phyloP scores from a whole-genome alignment of 2,113 vertebrate species.

The Papio anubis region DNA sequence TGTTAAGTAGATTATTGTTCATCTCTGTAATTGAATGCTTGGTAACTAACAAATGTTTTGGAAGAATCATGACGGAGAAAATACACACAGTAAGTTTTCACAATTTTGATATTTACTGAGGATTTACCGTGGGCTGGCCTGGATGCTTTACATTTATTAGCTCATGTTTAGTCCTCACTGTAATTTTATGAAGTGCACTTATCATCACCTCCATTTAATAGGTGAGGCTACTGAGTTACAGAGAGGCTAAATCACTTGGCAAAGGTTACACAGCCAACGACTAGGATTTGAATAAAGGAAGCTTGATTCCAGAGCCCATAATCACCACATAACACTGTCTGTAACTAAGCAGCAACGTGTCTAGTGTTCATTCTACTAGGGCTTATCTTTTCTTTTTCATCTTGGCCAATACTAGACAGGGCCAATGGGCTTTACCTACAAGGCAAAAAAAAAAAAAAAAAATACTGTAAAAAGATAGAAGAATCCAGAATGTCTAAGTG shows the following conservation, averaged over 20 bases:
- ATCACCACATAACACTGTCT: background rate
- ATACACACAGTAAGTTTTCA: background rate
- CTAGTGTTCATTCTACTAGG: background rate
- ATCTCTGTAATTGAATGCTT: background rate
- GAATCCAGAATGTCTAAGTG: background rate
- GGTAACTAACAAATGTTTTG: background rate
- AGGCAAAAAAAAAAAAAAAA: background rate
- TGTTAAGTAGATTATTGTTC: background rate
- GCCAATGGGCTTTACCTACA: background rate
- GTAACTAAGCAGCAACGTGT: background rate
- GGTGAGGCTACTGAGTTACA: background rate
- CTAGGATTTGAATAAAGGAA: background rate
- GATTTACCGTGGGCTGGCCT: background rate
- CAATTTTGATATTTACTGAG: background rate
- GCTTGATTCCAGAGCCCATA: background rate
- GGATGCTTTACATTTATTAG: background rate
- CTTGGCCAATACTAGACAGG: background rate
- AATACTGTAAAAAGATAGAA: background rate
- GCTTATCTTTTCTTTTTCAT: background rate
- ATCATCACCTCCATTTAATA: background rate
- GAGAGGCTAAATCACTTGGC: background rate
- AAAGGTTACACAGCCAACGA: background rate
- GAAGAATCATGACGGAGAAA: background rate
- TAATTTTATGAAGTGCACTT: background rate
- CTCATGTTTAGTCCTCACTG: background rate